Evolutionary conservation across 2,888 invertebrate genomes (phyloP), one percentile per base, ranked within the genome.

Genomic region (Dichetophora obliterata): DNA sequence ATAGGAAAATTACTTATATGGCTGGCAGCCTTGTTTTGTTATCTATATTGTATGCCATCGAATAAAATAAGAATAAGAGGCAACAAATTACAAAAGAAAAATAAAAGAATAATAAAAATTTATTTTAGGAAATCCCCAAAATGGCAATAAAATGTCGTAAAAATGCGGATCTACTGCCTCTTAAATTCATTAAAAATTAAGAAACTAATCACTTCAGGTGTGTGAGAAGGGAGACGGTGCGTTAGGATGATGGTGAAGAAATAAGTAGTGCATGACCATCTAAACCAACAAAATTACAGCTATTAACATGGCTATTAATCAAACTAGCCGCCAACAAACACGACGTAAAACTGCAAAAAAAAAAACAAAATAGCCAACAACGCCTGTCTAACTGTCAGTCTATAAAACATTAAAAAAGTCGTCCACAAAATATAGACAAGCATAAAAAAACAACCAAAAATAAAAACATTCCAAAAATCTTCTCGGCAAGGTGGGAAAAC

Each of bases 241-340:
- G n/a, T n/a, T n/a, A n/a, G n/a, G n/a, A 31, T 5, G 14, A 54
- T 16, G 57, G 19, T 24, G 43, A 52, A 14, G 48, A 72, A 14
- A 24, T 31, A 61, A 31, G 14, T 27, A 27, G 19, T 22, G 52
- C 16, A 14, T 27, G 31, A 1, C 52, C 43, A 14, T 1, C 83
- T 85, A 84, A 86, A 84, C 85, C 84, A 84, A 84, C 83, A 83
- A 85, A 87, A 86, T 86, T 86, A 86, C 86, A 87, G 86, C 86
- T 86, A 86, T 86, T 86, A 86, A 85, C 87, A 87, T 86, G 85
- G 85, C 86, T 86, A 86, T 86, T 86, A 86, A 86, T 87, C 87
- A 87, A 82, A 43, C 37, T 37, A 50, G 22, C 50, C 61, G 16
- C 34, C 80, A 73, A 81, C 65, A 77, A 75, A 79, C 61, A 63